Percentiles rank a stretch among this genome's conserved stretches.
Conservation (phyloP, 2,113 vertebrate species). For the Ageneiosus marmoratus region DNA sequence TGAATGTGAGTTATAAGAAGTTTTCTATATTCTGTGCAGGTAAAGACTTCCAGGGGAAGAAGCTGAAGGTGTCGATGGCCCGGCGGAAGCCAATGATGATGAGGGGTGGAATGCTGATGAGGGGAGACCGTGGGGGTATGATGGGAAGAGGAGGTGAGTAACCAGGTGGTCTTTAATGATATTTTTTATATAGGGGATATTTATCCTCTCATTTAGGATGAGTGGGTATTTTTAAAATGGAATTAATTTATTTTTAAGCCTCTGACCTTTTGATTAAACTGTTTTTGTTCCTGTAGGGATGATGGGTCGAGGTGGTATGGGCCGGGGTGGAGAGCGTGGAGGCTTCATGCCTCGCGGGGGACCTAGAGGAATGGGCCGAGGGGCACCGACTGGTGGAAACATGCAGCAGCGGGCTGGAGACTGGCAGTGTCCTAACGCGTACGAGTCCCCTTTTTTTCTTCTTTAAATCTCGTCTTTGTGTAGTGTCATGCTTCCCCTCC, state of each 20-base stretch:
- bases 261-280: too few relatives aligned
- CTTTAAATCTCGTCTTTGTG: neutral
- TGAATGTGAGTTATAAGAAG: neutral
- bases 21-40: constrained; percentile 61
- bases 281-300: constrained; percentile 42
- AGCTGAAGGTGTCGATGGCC: constrained; percentile 80
- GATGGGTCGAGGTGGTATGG: constrained; percentile 66
- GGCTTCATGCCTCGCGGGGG: constrained; percentile 86
- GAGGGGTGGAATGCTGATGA: constrained; percentile 77
- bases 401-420: constrained; percentile 95
- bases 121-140: constrained; percentile 81
- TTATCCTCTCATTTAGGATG: too few relatives aligned
- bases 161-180: too few relatives aligned
- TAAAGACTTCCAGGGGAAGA: constrained; percentile 85
- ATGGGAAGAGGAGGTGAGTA: constrained; percentile 79
- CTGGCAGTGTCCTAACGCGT: constrained; percentile 98
- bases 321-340: constrained; percentile 79
- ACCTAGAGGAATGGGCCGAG: constrained; percentile 82
- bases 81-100: constrained; percentile 82
- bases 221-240: too few relatives aligned
- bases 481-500: neutral
- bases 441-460: constrained; percentile 57
- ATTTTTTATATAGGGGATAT: too few relatives aligned
- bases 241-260: too few relatives aligned
- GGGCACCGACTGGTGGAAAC: constrained; percentile 87